A percentile compares a stretch with the other conserved stretches of the same genome.
These are phyloP conservation scores for Ifrita kowaldi DNA, from an alignment of 2,113 vertebrate species.

Conservation along the genomic window DNA sequence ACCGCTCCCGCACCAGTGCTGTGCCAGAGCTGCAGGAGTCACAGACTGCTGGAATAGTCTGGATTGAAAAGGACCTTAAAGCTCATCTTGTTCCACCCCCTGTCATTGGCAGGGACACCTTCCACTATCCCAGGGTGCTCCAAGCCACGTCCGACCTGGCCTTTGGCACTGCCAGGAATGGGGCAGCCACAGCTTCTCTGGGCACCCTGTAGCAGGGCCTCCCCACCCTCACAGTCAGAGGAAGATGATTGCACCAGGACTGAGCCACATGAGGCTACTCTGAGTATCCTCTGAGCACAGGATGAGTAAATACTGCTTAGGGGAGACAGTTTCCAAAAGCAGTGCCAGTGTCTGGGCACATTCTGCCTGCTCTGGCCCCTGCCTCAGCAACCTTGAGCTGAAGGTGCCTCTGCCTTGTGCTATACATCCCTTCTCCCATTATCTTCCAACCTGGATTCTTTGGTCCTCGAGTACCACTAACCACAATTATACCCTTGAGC, in stretches of 20 bases:
- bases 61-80: background rate
- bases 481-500: background rate
- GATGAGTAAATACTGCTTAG: background rate
- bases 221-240: rapidly evolving
- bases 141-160: rapidly evolving
- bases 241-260: background rate
- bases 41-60: background rate
- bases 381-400: background rate
- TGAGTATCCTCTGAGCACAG: background rate
- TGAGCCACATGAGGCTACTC: rapidly evolving
- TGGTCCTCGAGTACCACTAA: background rate
- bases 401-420: background rate
- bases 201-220: background rate
- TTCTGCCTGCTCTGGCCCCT: background rate
- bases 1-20: rapidly evolving
- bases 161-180: background rate
- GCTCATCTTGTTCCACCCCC: too few species aligned
- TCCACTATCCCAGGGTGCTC: rapidly evolving
- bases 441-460: background rate
- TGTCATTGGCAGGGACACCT: background rate
- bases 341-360: background rate
- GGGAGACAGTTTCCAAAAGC: background rate
- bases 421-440: background rate
- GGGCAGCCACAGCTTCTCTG: background rate
- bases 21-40: background rate